Conservation (phyloP, 2,888 invertebrate species). For the Diachrysia chrysitis region DNA sequence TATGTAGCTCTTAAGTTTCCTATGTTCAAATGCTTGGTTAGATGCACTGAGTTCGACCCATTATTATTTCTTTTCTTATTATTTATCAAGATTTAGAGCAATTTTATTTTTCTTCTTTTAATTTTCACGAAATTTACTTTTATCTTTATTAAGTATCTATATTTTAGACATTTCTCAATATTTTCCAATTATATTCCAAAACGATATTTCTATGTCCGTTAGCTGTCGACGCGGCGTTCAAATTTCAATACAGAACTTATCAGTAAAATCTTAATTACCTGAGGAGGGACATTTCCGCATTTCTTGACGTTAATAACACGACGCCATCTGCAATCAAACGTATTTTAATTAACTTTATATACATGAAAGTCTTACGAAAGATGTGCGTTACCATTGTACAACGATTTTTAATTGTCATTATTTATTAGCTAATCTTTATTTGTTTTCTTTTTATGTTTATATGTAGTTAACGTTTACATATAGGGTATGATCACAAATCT, state of each 20-base stretch:
- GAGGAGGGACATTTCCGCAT: slow-evolving; percentile 49
- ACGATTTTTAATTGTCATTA: neutral
- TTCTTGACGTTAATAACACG: slow-evolving; percentile 30
- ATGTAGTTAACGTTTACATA: no score
- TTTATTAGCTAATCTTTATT: no score
- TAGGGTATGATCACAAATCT: no score
- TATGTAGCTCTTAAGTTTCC: no score
- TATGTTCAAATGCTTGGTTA: no score
- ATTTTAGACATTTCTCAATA: no score
- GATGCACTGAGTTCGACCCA: no score
- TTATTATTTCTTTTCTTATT: no score
- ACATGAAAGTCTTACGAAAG: slow-evolving; percentile 34
- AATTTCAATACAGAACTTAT: slow-evolving; percentile 29
- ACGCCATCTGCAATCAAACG: slow-evolving; percentile 55
- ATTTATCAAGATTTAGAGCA: no score
- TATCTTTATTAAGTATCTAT: no score
- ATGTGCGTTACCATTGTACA: slow-evolving; percentile 30
- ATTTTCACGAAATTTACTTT: no score
- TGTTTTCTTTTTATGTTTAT: neutral
- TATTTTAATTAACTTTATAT: slow-evolving; percentile 54
- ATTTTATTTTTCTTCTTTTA: no score
- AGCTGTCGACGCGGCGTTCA: neutral
- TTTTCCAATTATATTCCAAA: neutral
- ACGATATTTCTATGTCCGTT: neutral
- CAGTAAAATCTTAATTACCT: slow-evolving; percentile 46